Base-by-base conservation (phyloP, 1,140 invertebrate genomes). In the Drosophila hydei region DNA sequence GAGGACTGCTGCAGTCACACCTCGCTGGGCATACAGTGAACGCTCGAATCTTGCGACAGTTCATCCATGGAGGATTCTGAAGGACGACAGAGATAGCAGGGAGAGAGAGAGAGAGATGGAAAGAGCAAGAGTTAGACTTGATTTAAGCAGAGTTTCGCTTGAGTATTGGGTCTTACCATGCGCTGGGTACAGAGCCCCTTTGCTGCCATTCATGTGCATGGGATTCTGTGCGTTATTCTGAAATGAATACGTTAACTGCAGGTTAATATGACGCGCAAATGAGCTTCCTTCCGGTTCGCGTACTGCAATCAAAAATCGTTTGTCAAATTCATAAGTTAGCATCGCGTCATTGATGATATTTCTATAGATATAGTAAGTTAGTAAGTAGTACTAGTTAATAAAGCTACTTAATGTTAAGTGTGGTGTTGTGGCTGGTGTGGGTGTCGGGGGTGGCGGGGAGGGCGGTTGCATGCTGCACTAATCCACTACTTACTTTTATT, bases 161-260 rank as follows among this genome's bases (percentile, higher is more conserved):
- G 16, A 7, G 1, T 47, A 38, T 5, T 6, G 9, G 9, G 14
- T 42, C 85, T 87, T 77, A 91, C 91, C 91, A 61, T 92, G 91
- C 42, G 87, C 45, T 73, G 88, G 88, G 79, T 85, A 91, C 58
- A 91, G 76, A 63, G 77, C 77, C 25, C 85, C 78, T 63, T 92
- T 88, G 55, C 65, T 88, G 69, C 75, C 78, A 80, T 91, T 93
- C 92, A 95, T 93, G 94, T 91, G 94, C 92, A 93, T 94, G 61
- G 93, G 93, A 92, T 93, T 95, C 73, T 93, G 93, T 58, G 92
- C 93, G 89, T 96, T 96, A 92, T 96, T 95, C 87, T 96, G 95
- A 92, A 96, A 96, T 47, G 96, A 96, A 89, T 96, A 96, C 3
- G 95, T 96, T 75, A 96, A 93, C 92, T 96, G 96, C 52, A 96